Evolutionary conservation across 2,113 vertebrate species (phyloP).

Genomic region (Psophia crepitans): DNA sequence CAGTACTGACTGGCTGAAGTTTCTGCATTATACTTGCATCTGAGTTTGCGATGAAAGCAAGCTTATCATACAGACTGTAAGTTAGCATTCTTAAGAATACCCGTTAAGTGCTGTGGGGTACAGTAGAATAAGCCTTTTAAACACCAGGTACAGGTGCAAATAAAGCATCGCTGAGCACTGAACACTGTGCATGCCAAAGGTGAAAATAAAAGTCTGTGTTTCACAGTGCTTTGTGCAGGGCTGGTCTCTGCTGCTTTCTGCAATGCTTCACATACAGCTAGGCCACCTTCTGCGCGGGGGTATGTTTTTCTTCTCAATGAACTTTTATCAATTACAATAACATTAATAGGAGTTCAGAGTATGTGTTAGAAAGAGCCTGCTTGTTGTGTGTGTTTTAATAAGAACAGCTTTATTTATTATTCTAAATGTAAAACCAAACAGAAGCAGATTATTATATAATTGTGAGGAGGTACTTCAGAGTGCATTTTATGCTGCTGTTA

Average conservation of each 20-base stretch:
- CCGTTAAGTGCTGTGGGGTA: background rate
- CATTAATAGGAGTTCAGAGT: background rate
- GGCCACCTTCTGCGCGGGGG: background rate
- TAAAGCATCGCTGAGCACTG: background rate
- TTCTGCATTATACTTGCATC: background rate
- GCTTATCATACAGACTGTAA: background rate
- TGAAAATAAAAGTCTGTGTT: background rate
- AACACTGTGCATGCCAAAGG: background rate
- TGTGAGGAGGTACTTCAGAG: background rate
- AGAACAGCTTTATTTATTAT: background rate
- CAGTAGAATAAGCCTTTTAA: background rate
- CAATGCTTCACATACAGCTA: background rate
- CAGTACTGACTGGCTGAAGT: background rate
- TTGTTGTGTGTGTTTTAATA: background rate
- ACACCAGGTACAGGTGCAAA: background rate
- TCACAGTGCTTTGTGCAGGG: background rate
- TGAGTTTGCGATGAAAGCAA: background rate
- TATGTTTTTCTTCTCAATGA: background rate
- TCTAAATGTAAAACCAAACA: background rate
- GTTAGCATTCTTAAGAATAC: background rate
- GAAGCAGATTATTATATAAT: background rate
- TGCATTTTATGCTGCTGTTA: background rate
- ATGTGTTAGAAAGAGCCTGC: background rate
- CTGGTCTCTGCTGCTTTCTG: background rate
- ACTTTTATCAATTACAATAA: background rate